These are phyloP conservation scores for Carassius auratus DNA, from an alignment of 2,113 vertebrate species.

Conservation along the genomic window DNA sequence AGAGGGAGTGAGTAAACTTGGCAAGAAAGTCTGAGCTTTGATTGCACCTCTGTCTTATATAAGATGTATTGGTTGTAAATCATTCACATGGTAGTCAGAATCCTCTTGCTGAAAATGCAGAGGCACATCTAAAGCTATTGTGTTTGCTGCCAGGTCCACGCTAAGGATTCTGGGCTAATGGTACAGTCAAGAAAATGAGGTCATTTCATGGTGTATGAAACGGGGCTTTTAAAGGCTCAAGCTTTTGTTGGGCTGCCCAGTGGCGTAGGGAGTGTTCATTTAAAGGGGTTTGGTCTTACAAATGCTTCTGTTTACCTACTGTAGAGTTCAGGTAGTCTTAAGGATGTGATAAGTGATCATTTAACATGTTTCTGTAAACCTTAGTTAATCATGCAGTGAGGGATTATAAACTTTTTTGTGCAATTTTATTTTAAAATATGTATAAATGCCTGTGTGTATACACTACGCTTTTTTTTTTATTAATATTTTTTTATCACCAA, in stretches of 20 bases:
- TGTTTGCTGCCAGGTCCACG: conserved; percentile 12
- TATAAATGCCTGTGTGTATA: not conserved
- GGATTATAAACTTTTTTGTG: not conserved
- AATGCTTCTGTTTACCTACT: not conserved
- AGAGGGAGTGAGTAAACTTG: not conserved
- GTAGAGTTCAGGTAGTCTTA: not conserved
- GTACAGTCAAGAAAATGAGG: conserved; percentile 23
- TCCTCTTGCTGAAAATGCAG: not conserved
- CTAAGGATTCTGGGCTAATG: conserved; percentile 25
- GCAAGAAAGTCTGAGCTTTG: not conserved
- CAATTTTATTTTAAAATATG: not conserved
- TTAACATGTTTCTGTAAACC: not conserved
- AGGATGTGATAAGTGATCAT: not conserved
- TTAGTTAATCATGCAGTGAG: not conserved
- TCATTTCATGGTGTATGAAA: conserved; percentile 17
- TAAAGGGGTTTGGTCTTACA: not conserved
- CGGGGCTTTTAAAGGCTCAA: conserved; percentile 17
- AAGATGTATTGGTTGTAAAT: conserved; percentile 30
- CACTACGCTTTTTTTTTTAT: not conserved
- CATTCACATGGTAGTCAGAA: conserved; percentile 8
- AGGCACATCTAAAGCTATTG: conserved; percentile 18
- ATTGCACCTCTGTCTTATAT: conserved; percentile 34
- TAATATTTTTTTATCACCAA: not conserved
- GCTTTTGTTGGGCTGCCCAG: conserved; percentile 22
- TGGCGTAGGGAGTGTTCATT: not conserved